Evolutionary conservation across 2,113 vertebrate species (phyloP).

Genomic region (Corynorhinus townsendii): DNA sequence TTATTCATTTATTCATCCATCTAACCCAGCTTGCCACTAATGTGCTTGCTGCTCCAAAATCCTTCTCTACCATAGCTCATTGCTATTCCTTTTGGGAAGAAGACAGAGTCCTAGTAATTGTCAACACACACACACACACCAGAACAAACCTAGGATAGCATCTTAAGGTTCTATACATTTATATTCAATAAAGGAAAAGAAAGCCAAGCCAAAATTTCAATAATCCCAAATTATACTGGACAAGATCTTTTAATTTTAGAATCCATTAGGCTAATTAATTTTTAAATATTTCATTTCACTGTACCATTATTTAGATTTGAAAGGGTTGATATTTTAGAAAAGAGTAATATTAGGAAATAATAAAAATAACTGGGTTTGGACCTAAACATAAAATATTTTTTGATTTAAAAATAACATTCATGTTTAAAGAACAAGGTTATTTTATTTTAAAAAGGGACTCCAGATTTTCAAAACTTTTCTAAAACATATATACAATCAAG

Average conservation of each 20-base stretch:
- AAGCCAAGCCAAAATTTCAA: neutral
- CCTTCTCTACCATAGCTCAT: neutral
- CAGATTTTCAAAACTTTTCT: neutral
- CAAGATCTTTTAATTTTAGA: neutral
- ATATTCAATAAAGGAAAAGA: neutral
- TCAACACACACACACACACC: neutral
- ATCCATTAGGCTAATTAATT: neutral
- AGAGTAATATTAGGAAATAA: neutral
- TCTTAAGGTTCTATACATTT: neutral
- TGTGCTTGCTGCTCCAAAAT: neutral
- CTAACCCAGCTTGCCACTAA: neutral
- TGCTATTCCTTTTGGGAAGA: neutral
- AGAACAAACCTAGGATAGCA: neutral
- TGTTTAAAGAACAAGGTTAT: neutral
- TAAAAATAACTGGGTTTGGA: neutral
- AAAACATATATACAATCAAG: neutral
- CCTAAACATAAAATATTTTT: neutral
- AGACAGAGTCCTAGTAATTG: neutral
- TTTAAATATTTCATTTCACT: neutral
- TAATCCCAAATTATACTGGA: neutral
- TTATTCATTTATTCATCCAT: neutral
- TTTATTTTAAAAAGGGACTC: constrained; percentile 4
- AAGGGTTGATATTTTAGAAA: neutral
- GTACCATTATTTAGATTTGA: neutral
- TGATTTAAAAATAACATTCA: neutral